Conservation (phyloP, 2,888 invertebrate species). For the Ormyrus labotus region DNA sequence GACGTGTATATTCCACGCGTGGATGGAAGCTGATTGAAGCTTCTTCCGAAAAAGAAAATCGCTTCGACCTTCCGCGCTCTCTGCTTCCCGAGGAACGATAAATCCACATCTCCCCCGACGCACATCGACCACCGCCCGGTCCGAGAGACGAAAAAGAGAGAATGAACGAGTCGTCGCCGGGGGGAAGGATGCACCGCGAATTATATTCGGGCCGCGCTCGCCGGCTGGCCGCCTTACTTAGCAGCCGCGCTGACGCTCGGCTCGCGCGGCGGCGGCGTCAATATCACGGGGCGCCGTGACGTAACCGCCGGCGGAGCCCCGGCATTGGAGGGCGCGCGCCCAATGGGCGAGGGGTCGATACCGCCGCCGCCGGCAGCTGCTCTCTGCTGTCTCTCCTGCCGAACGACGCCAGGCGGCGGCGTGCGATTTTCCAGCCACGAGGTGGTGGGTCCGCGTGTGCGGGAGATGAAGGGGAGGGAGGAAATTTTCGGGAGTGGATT, state of each 20-base stretch:
- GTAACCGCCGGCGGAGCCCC: slow-evolving; percentile 70
- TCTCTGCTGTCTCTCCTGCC: not conserved
- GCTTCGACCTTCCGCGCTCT: not conserved
- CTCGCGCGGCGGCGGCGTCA: slow-evolving; percentile 62
- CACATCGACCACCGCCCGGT: too few relatives aligned
- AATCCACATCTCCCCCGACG: too few relatives aligned
- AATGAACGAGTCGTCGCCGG: not conserved
- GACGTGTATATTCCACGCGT: fast-evolving
- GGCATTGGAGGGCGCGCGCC: slow-evolving; percentile 74
- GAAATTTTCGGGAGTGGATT: too few relatives aligned
- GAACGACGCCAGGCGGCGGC: too few relatives aligned
- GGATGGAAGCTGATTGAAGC: not conserved
- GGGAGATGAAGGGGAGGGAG: too few relatives aligned
- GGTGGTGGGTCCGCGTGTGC: too few relatives aligned
- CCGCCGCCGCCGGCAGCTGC: slow-evolving; percentile 26
- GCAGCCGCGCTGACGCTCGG: not conserved
- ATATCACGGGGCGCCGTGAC: slow-evolving; percentile 70
- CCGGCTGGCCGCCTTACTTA: not conserved
- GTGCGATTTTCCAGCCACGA: too few relatives aligned
- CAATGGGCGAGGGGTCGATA: slow-evolving; percentile 61
- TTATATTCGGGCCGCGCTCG: not conserved
- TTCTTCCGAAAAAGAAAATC: not conserved
- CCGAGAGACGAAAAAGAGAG: not conserved
- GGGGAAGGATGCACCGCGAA: not conserved
- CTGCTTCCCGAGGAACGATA: too few relatives aligned